phyloP scores from a whole-genome alignment of 2,113 vertebrate species.

The Alouatta palliata region DNA sequence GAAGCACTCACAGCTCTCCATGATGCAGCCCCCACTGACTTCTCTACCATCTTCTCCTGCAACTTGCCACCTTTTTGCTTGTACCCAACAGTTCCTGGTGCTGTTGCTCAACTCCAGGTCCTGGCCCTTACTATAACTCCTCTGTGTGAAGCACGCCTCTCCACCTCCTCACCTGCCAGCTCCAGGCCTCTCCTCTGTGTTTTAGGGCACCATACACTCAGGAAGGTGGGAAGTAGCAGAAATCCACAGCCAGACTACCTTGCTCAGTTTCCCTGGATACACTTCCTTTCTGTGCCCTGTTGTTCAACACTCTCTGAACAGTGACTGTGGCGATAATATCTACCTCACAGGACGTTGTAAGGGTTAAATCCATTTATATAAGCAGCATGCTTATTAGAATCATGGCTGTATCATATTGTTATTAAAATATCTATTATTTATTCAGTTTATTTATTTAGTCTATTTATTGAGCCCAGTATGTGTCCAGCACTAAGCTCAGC shows the following conservation, averaged over 20 bases:
- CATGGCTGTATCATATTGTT: neutral
- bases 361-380: neutral
- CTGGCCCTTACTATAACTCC: neutral
- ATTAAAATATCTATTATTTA: neutral
- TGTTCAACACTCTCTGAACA: neutral
- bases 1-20: neutral
- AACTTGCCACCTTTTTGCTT: too few relatives aligned
- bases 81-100: neutral
- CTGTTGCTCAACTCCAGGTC: neutral
- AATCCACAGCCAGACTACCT: neutral
- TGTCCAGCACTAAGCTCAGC: neutral
- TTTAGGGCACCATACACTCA: neutral
- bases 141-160: neutral
- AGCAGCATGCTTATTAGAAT: neutral
- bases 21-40: fast-evolving
- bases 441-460: neutral
- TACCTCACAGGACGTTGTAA: neutral
- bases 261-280: neutral
- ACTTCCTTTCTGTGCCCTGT: neutral
- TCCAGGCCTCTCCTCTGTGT: neutral
- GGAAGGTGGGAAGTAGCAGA: neutral
- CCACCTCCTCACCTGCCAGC: neutral
- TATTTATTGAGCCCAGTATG: neutral
- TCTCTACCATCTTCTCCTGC: neutral
- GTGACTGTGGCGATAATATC: neutral